Percentiles rank a stretch among this genome's conserved stretches.
These are phyloP conservation scores for Andrena minutula DNA, from an alignment of 2,888 invertebrate genomes.

Conservation along the genomic window DNA sequence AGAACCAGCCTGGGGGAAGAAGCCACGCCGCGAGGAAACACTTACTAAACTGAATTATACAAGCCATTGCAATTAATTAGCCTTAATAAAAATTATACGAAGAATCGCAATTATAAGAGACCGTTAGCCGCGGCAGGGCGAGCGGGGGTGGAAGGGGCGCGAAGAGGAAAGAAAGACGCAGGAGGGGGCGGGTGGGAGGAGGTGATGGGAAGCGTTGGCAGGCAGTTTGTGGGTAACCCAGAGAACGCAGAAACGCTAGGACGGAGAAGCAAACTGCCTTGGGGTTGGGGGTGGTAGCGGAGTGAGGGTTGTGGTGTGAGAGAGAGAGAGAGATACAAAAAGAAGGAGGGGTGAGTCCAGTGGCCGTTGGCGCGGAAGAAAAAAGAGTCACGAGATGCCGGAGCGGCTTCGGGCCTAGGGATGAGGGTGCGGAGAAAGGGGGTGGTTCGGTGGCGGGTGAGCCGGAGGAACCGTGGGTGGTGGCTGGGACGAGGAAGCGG, in stretches of 20 bases:
- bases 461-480: constrained; percentile 57
- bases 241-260: constrained; percentile 44
- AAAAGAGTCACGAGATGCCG: constrained; percentile 80
- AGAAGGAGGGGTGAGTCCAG: constrained; percentile 67
- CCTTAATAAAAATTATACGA: constrained; percentile 84
- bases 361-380: constrained; percentile 79
- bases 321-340: constrained; percentile 22
- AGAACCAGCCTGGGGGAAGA: not conserved
- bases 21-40: constrained; percentile 32
- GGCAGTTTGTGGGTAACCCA: constrained; percentile 68
- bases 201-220: constrained; percentile 63
- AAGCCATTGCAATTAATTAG: constrained; percentile 84
- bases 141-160: constrained; percentile 8
- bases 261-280: constrained; percentile 52
- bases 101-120: constrained; percentile 82
- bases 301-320: constrained; percentile 7
- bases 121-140: constrained; percentile 54
- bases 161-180: constrained; percentile 31
- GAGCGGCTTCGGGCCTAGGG: constrained; percentile 36
- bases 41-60: constrained; percentile 79
- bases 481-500: constrained; percentile 55
- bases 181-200: constrained; percentile 31
- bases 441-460: constrained; percentile 24
- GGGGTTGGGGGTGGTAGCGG: constrained; percentile 1
- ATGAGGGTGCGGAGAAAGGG: constrained; percentile 37